phyloP scores from a whole-genome alignment of 2,888 invertebrate species.

The Dendrolimus pini region DNA sequence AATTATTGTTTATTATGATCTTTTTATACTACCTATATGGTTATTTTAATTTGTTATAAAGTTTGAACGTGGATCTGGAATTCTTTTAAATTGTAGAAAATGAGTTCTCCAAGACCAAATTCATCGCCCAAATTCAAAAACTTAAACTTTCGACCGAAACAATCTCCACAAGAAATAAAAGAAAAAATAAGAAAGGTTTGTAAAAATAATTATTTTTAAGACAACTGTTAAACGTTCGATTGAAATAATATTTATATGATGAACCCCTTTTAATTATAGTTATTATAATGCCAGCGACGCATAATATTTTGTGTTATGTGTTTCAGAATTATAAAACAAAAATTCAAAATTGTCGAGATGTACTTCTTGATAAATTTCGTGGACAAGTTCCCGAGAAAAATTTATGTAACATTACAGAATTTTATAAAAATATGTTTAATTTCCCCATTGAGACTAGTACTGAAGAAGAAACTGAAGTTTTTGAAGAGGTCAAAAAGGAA shows the following conservation, averaged over 20 bases:
- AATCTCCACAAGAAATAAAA: conserved; percentile 59
- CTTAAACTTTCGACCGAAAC: conserved; percentile 36
- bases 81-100: conserved; percentile 12
- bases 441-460: conserved; percentile 28
- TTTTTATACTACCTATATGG: no score
- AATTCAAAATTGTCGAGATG: conserved; percentile 51
- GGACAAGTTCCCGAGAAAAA: conserved; percentile 36
- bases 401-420: conserved; percentile 42
- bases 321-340: conserved; percentile 57
- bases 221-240: no score
- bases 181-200: conserved; percentile 63
- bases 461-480: conserved; percentile 46
- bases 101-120: conserved; percentile 37
- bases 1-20: no score
- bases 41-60: no score
- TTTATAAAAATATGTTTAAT: conserved; percentile 52
- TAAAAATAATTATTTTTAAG: not conserved
- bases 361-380: conserved; percentile 52
- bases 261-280: not conserved
- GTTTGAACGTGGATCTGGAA: not conserved
- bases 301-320: not conserved
- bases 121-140: conserved; percentile 52
- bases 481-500: conserved; percentile 55
- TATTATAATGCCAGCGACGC: not conserved
- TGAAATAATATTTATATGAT: not conserved